Conservation (phyloP, 2,888 invertebrate genomes). For the Eristalis intricaria region DNA sequence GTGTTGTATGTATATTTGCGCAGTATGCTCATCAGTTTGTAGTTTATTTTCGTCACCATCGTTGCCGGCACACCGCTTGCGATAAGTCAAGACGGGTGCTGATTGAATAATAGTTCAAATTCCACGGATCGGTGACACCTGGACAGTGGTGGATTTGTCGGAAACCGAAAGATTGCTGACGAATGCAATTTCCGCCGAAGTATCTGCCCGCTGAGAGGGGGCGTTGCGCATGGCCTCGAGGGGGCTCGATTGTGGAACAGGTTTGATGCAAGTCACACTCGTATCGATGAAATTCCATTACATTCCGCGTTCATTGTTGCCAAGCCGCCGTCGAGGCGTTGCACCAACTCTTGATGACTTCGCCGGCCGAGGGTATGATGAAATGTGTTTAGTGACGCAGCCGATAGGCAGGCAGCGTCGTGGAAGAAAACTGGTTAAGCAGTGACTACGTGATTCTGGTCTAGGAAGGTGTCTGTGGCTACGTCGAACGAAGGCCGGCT, state of each 20-base stretch:
- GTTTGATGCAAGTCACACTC: background rate
- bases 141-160: background rate
- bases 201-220: background rate
- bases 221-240: background rate
- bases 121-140: background rate
- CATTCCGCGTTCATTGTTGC: background rate
- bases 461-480: constrained; percentile 37
- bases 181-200: constrained; percentile 8
- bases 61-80: constrained; percentile 22
- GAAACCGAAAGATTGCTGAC: background rate
- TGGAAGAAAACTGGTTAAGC: constrained; percentile 22
- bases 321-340: background rate
- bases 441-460: constrained; percentile 61
- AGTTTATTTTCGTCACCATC: constrained; percentile 24
- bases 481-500: too few relatives aligned
- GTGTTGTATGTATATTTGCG: background rate
- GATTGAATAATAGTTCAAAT: constrained; percentile 31
- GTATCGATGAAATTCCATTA: constrained; percentile 7
- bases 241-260: background rate
- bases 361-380: constrained; percentile 49
- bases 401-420: constrained; percentile 10
- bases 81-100: constrained; percentile 19
- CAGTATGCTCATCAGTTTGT: background rate
- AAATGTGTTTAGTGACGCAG: constrained; percentile 49
- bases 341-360: constrained; percentile 28